These are phyloP conservation scores for Heliocidaris tuberculata DNA, from an alignment of 35 echinoderm and acorn worm species.

Conservation along the genomic window DNA sequence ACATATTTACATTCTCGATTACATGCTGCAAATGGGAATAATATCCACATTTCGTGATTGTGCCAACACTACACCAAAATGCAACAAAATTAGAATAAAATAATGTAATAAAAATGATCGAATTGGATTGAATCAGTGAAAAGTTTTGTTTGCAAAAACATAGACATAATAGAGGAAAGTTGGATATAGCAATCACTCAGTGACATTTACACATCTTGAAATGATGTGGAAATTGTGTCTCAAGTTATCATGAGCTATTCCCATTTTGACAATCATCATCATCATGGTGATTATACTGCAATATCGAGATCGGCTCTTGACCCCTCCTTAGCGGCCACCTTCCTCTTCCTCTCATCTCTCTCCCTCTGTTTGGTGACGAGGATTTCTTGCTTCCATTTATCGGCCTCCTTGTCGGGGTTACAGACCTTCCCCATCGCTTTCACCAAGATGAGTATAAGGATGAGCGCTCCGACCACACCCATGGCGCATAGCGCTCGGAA, in stretches of 20 bases:
- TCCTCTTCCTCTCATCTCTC: conserved; percentile 14
- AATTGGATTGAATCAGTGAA: no score
- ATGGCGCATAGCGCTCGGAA: conserved; percentile 11
- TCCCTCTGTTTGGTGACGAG: neutral
- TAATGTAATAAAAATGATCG: no score
- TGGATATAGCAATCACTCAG: neutral
- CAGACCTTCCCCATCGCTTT: neutral
- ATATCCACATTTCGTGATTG: no score
- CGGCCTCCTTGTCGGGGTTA: conserved; percentile 22
- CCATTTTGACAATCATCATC: neutral
- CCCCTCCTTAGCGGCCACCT: neutral
- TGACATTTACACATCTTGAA: neutral
- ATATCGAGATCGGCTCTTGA: neutral
- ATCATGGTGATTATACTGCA: neutral
- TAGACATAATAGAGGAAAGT: no score
- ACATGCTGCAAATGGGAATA: no score
- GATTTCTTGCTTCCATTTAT: conserved; percentile 26
- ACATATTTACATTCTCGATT: no score
- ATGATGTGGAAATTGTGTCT: neutral
- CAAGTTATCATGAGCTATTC: neutral
- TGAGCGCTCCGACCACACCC: neutral
- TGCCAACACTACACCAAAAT: no score
- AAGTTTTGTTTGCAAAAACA: neutral
- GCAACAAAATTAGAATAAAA: no score
- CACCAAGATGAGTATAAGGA: neutral